A percentile compares a stretch with the other conserved stretches of the same genome.
phyloP scores from a whole-genome alignment of 1,140 invertebrate species.

The Halotydeus destructor region DNA sequence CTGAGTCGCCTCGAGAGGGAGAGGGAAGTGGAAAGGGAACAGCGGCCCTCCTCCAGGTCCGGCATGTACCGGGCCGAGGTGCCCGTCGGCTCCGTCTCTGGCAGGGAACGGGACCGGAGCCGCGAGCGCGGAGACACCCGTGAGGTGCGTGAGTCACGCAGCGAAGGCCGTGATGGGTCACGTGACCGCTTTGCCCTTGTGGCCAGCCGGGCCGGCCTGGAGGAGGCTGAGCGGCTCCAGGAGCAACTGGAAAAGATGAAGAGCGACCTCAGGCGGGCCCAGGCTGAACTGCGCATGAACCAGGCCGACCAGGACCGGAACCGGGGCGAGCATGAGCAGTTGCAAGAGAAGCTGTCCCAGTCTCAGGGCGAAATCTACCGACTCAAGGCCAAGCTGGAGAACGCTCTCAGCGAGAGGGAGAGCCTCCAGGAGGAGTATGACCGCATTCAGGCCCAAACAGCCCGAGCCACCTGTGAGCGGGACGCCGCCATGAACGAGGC shows the following conservation, averaged over 20 bases:
- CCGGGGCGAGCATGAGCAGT: conserved; percentile 47
- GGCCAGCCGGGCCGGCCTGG: background rate
- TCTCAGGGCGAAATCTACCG: conserved; percentile 83
- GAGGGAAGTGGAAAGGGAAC: too few relatives aligned
- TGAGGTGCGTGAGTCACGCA: background rate
- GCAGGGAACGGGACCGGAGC: conserved; percentile 8
- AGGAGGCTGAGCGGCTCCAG: conserved; percentile 28
- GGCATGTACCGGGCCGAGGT: background rate
- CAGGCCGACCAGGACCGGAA: conserved; percentile 69
- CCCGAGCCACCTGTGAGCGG: conserved; percentile 59
- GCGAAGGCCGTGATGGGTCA: background rate
- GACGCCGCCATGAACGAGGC: conserved; percentile 61
- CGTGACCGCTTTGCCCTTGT: conserved; percentile 5
- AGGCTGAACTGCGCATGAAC: conserved; percentile 42
- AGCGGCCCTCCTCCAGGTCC: background rate
- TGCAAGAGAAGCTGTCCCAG: conserved; percentile 79
- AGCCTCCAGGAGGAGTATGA: conserved; percentile 71
- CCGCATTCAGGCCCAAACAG: conserved; percentile 18
- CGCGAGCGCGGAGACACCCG: background rate
- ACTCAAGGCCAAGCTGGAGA: conserved; percentile 75
- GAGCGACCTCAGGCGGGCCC: conserved; percentile 54
- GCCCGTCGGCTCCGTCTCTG: background rate
- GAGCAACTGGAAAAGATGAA: conserved; percentile 64
- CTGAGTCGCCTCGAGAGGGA: background rate
- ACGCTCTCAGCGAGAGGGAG: conserved; percentile 77